Conservation (phyloP, 2,888 invertebrate species). For the Cerastis rubricosa region DNA sequence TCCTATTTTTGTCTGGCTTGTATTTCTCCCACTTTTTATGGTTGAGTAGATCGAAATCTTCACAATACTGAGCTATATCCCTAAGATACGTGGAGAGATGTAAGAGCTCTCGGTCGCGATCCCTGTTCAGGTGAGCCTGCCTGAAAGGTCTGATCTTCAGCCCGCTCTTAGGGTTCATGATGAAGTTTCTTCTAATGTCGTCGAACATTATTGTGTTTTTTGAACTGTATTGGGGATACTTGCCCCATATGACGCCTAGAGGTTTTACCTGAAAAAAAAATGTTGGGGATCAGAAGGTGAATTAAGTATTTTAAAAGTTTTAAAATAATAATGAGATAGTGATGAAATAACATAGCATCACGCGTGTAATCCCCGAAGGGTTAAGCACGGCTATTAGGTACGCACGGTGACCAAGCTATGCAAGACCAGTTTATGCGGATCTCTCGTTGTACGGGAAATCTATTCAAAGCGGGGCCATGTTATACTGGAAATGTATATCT, state of each 20-base stretch:
- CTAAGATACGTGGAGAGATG: conserved; percentile 95
- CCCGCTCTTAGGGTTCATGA: conserved; percentile 99
- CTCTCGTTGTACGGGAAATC: no score
- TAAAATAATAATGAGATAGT: no score
- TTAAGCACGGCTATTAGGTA: no score
- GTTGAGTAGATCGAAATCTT: conserved; percentile 96
- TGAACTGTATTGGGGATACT: conserved; percentile 96
- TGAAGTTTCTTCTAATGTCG: conserved; percentile 98
- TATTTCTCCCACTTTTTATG: conserved; percentile 98
- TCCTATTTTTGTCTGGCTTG: conserved; percentile 85
- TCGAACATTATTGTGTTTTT: conserved; percentile 99
- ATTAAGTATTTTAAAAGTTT: neutral
- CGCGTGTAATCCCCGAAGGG: neutral
- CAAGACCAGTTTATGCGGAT: no score
- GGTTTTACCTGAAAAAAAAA: conserved; percentile 94
- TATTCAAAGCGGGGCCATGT: no score
- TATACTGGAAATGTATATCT: no score
- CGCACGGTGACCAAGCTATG: no score
- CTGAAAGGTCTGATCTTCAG: conserved; percentile 97
- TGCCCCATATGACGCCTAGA: conserved; percentile 99
- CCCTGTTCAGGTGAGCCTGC: conserved; percentile 97
- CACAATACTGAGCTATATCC: conserved; percentile 94
- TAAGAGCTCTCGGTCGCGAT: conserved; percentile 95
- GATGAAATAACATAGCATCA: neutral
- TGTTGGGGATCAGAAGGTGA: neutral